These are phyloP conservation scores for Thyatira batis DNA, from an alignment of 2,888 invertebrate species.

Conservation along the genomic window DNA sequence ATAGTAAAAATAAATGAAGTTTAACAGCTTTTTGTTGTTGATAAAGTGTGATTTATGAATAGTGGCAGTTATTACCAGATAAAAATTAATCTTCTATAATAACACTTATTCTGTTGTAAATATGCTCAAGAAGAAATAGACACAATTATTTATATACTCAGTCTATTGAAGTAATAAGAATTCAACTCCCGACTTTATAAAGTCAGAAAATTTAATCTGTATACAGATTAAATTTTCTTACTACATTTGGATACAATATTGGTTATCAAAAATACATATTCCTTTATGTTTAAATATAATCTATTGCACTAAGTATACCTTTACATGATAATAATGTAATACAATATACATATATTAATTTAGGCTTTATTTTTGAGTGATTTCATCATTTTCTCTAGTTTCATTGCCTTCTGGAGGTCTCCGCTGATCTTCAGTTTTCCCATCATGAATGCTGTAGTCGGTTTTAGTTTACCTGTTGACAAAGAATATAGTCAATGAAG, in stretches of 20 bases:
- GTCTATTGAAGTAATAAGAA: not conserved
- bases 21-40: too few species aligned
- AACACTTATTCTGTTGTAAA: too few species aligned
- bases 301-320: constrained; percentile 26
- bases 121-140: too few species aligned
- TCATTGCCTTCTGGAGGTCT: constrained; percentile 96
- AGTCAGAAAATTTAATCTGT: not conserved
- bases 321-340: not conserved
- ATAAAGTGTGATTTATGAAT: too few species aligned
- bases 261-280: constrained; percentile 4
- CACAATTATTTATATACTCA: not conserved
- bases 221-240: not conserved
- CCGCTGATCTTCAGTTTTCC: constrained; percentile 97
- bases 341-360: constrained; percentile 12
- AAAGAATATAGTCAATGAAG: constrained; percentile 1
- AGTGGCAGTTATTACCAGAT: too few species aligned
- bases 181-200: not conserved
- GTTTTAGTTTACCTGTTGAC: constrained; percentile 89
- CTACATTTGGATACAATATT: constrained; percentile 7
- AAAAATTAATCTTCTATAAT: too few species aligned
- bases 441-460: constrained; percentile 96
- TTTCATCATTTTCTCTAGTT: constrained; percentile 94
- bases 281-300: constrained; percentile 8
- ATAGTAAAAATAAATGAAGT: not conserved
- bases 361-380: constrained; percentile 86